These are phyloP conservation scores for Eurytoma californica DNA, from an alignment of 2,888 invertebrate genomes.

Conservation along the genomic window DNA sequence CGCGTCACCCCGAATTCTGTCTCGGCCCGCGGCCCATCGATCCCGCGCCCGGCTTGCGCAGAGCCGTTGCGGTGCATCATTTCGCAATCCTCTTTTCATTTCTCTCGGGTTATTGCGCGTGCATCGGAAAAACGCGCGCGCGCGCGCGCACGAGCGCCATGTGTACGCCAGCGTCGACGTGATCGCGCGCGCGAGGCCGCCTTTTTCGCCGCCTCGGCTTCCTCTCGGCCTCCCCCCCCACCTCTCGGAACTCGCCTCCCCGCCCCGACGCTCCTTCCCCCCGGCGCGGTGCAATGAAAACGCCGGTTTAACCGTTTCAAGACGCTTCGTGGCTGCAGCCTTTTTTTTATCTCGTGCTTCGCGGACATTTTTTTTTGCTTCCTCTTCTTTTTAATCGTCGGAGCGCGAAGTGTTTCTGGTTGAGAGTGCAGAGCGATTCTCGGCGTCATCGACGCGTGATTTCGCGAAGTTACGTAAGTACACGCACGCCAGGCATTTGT, in stretches of 20 bases:
- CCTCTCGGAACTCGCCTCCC: too few relatives aligned
- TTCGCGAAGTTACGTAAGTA: too few relatives aligned
- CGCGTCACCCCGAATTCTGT: not conserved
- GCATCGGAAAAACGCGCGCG: not conserved
- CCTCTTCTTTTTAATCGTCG: too few relatives aligned
- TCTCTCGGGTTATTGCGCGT: not conserved
- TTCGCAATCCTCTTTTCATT: not conserved
- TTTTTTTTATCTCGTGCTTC: not conserved
- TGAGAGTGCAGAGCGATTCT: too few relatives aligned
- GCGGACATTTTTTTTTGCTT: not conserved
- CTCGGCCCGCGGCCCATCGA: not conserved
- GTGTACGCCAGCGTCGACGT: conserved; percentile 2
- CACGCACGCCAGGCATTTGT: too few relatives aligned
- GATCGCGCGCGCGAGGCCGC: not conserved
- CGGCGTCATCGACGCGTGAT: too few relatives aligned
- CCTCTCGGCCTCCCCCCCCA: not conserved
- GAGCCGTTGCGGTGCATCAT: not conserved
- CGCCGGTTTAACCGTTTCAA: not conserved
- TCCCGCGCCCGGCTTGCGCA: not conserved
- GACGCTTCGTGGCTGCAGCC: not conserved
- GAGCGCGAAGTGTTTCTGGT: too few relatives aligned
- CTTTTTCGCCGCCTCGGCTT: not conserved
- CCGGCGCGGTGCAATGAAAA: not conserved
- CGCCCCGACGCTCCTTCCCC: too few relatives aligned
- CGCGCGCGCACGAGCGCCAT: not conserved